These are phyloP conservation scores for Athrips mouffetella DNA, from an alignment of 2,888 invertebrate species.

Conservation along the genomic window DNA sequence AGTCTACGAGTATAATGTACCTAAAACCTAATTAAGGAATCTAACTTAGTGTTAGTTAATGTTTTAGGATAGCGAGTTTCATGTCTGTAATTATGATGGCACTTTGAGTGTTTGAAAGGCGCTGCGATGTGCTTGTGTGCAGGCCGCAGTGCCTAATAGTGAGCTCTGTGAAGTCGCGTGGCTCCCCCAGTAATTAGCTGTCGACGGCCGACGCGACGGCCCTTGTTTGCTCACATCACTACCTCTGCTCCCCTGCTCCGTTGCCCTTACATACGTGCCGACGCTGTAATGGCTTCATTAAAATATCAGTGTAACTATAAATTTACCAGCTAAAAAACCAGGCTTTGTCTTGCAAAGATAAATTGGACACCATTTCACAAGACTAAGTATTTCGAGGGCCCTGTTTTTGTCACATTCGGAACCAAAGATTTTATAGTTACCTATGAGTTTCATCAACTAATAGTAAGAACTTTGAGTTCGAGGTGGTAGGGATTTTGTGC, in stretches of 20 bases:
- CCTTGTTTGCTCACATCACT: slow-evolving; percentile 41
- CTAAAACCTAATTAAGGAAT: background rate
- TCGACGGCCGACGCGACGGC: slow-evolving; percentile 31
- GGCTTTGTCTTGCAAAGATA: background rate
- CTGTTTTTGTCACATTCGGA: too few species aligned
- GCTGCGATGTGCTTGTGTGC: background rate
- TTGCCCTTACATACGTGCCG: slow-evolving; percentile 10
- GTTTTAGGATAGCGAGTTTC: too few species aligned
- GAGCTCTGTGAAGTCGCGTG: slow-evolving; percentile 4
- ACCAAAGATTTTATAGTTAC: too few species aligned
- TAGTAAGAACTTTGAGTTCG: too few species aligned
- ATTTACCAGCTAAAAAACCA: background rate
- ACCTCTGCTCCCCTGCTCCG: slow-evolving; percentile 28
- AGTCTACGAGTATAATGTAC: background rate
- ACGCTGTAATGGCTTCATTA: slow-evolving; percentile 6
- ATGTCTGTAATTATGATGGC: background rate
- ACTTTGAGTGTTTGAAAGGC: background rate
- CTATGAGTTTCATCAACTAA: too few species aligned
- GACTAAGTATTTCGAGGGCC: too few species aligned
- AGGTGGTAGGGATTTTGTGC: too few species aligned
- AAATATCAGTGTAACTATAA: too few species aligned
- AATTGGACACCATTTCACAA: too few species aligned
- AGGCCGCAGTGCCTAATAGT: background rate
- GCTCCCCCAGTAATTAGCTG: slow-evolving; percentile 39
- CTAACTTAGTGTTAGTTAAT: background rate